Evolutionary conservation across 1,140 invertebrate species (phyloP).

Genomic region (Limonius californicus): DNA sequence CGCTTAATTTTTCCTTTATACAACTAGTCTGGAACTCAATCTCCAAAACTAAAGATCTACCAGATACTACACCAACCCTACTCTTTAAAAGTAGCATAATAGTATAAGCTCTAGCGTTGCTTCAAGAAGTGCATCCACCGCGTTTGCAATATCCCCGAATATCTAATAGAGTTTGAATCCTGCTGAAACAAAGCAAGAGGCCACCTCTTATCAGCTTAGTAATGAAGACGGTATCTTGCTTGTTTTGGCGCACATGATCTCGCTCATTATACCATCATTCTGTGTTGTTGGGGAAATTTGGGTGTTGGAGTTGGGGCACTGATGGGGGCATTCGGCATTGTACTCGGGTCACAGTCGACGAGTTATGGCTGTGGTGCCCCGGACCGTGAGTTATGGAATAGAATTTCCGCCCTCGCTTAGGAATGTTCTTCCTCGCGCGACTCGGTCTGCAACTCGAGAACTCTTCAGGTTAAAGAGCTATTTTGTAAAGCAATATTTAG

Average conservation of each 20-base stretch:
- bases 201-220: not conserved
- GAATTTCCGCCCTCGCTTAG: conserved; percentile 9
- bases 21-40: no score
- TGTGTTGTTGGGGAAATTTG: conserved; percentile 9
- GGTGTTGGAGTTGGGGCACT: not conserved
- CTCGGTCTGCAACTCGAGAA: not conserved
- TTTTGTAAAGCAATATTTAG: conserved; percentile 6
- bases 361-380: conserved; percentile 10
- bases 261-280: conserved; percentile 6
- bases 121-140: no score
- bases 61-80: no score
- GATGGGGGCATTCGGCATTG: conserved; percentile 9
- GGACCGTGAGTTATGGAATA: conserved; percentile 13
- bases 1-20: no score
- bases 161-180: no score
- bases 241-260: conserved; percentile 12
- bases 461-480: conserved; percentile 8
- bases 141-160: no score
- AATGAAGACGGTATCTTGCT: conserved; percentile 10
- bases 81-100: no score
- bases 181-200: conserved; percentile 1
- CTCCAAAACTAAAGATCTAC: no score
- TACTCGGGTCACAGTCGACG: conserved; percentile 11
- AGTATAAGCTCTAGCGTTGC: no score
- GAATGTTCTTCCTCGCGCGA: not conserved